Conservation (phyloP, 1,140 invertebrate genomes). For the Heliconius eleuchia region DNA sequence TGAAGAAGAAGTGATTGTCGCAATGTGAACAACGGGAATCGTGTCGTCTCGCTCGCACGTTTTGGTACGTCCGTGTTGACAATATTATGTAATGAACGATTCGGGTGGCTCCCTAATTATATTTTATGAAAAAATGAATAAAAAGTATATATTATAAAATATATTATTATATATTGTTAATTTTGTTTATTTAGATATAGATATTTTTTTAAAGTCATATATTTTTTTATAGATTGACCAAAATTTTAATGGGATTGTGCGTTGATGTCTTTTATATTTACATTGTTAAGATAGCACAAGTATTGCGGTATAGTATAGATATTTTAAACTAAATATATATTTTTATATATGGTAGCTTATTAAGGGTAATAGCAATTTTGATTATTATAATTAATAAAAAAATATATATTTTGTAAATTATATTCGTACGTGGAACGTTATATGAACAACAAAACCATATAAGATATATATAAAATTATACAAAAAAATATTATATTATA, state of each 20-base stretch:
- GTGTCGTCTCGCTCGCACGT: conserved; percentile 58
- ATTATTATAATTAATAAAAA: too few relatives aligned
- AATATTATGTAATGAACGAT: conserved; percentile 14
- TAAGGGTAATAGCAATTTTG: neutral
- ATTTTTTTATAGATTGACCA: neutral
- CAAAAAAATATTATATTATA: neutral
- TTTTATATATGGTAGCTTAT: neutral
- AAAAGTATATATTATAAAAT: neutral
- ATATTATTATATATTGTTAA: too few relatives aligned
- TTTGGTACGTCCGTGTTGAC: conserved; percentile 52
- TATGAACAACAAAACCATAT: neutral
- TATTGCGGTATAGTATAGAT: neutral
- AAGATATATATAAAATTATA: neutral
- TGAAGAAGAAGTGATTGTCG: conserved; percentile 66
- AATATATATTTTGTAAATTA: neutral
- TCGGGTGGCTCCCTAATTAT: neutral
- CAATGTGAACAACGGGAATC: conserved; percentile 38
- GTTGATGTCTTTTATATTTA: conserved; percentile 45
- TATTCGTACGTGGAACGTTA: neutral
- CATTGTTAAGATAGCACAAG: neutral
- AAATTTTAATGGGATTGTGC: conserved; percentile 3
- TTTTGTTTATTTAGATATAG: neutral
- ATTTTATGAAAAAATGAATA: neutral
- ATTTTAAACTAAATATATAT: neutral
- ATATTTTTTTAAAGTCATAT: neutral